These are phyloP conservation scores for Mycalesis mineus DNA, from an alignment of 2,888 invertebrate genomes.

Conservation along the genomic window DNA sequence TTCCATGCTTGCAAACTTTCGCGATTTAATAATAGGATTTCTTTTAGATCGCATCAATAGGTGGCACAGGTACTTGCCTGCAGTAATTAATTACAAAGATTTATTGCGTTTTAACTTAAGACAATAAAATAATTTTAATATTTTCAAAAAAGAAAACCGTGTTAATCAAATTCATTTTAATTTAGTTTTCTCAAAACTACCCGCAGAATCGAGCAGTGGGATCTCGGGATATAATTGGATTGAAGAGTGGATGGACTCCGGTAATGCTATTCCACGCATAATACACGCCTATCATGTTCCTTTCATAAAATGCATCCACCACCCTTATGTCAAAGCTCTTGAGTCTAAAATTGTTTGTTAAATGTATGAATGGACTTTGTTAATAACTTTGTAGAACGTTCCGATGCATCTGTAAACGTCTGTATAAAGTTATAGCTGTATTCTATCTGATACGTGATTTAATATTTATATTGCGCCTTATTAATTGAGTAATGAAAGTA, in stretches of 20 bases:
- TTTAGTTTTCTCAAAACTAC: too few species aligned
- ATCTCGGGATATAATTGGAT: slow-evolving; percentile 65
- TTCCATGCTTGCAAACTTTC: too few species aligned
- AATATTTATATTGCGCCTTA: not conserved
- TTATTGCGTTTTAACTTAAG: too few species aligned
- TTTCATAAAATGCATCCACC: not conserved
- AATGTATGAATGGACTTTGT: not conserved
- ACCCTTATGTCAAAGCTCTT: slow-evolving; percentile 8
- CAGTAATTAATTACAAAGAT: too few species aligned
- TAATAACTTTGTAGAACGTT: slow-evolving; percentile 12
- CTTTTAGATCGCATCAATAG: too few species aligned
- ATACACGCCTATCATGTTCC: slow-evolving; percentile 30
- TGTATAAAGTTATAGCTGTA: slow-evolving; percentile 21
- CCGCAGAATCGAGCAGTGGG: too few species aligned
- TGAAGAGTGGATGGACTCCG: slow-evolving; percentile 49
- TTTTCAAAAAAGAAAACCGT: too few species aligned
- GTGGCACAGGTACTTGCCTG: too few species aligned
- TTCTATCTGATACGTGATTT: slow-evolving; percentile 7
- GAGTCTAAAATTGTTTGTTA: slow-evolving; percentile 9
- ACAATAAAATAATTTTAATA: too few species aligned
- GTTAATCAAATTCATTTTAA: too few species aligned
- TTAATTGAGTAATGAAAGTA: too few species aligned
- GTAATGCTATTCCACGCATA: slow-evolving; percentile 41
- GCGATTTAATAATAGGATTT: too few species aligned
- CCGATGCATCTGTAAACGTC: slow-evolving; percentile 24